Conservation (phyloP, 2,797 vertebrate genomes). For the Australoheros facetus region DNA sequence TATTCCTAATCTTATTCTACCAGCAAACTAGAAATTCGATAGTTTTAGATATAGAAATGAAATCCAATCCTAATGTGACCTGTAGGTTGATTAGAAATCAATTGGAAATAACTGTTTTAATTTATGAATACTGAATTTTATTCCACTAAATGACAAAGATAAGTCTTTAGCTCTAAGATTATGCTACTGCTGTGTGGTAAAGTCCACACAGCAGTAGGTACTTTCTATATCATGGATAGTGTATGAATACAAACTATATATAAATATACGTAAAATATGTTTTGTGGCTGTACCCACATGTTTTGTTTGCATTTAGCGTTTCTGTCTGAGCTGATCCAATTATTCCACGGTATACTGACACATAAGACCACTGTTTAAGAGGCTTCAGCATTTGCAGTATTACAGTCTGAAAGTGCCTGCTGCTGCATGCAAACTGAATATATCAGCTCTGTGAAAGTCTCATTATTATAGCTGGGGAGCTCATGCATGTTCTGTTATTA, state of each 20-base stretch:
- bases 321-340: constrained; percentile 13
- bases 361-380: constrained; percentile 10
- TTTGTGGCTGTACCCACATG: not conserved
- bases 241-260: not conserved
- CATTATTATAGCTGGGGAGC: constrained; percentile 41
- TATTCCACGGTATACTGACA: constrained; percentile 14
- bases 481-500: constrained; percentile 32
- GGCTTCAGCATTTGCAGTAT: not conserved
- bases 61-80: not conserved
- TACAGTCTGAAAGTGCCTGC: not conserved
- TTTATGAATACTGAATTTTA: not conserved
- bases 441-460: constrained; percentile 35
- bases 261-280: not conserved
- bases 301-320: not conserved
- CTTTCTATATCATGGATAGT: not conserved
- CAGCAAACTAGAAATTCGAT: not conserved
- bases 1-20: not conserved
- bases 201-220: not conserved
- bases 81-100: not conserved
- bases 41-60: not conserved
- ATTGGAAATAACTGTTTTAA: not conserved
- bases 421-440: constrained; percentile 29
- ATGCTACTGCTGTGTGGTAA: not conserved
- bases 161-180: no score
- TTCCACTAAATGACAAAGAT: no score